Evolutionary conservation across 2,797 vertebrate species (phyloP).

Genomic region (Alectoris magna): DNA sequence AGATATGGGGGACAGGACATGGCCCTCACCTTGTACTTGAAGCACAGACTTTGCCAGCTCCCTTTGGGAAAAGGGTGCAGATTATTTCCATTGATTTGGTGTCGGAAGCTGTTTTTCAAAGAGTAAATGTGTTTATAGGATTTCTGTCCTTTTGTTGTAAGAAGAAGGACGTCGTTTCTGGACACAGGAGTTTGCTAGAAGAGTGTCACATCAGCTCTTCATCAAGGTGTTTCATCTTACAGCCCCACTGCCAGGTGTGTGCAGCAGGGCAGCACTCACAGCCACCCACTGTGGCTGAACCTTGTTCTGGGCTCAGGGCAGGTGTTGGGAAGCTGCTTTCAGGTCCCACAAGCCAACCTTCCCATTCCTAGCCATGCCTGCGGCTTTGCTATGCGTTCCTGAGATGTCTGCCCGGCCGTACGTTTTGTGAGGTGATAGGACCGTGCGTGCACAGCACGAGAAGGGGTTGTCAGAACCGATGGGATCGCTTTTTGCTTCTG

Average conservation of each 20-base stretch:
- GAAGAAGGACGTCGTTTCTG: accelerated
- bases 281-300: background rate
- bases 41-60: background rate
- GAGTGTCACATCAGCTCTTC: slow-evolving; percentile 5
- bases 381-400: background rate
- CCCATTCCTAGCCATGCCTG: accelerated
- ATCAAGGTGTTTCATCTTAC: background rate
- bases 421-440: accelerated
- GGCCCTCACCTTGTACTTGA: background rate
- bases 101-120: background rate
- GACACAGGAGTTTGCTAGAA: background rate
- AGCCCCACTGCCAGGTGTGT: accelerated
- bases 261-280: accelerated
- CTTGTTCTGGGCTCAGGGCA: background rate
- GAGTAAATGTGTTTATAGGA: background rate
- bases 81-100: background rate
- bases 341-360: accelerated
- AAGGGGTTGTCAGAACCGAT: background rate
- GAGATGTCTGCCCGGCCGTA: background rate
- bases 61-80: background rate
- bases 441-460: accelerated
- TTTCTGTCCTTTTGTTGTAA: background rate
- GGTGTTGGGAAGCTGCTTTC: background rate
- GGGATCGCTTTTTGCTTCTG: background rate
- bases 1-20: background rate